These are phyloP conservation scores for Sinocyclocheilus anophthalmus DNA, from an alignment of 2,113 vertebrate species.

Conservation along the genomic window DNA sequence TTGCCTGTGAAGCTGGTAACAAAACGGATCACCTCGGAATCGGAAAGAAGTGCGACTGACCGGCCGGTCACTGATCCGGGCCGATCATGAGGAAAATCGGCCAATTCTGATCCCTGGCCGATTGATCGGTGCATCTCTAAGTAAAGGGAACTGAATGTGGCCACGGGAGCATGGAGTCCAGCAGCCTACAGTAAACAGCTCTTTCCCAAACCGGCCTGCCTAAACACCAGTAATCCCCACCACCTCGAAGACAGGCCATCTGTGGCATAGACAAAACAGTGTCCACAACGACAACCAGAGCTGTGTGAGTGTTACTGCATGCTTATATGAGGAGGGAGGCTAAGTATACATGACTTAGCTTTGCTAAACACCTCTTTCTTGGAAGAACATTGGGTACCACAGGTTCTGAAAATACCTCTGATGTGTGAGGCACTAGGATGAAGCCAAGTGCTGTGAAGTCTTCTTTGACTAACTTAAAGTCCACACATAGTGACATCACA, in stretches of 20 bases:
- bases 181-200: conserved; percentile 70
- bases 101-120: no score
- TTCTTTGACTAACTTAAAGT: neutral
- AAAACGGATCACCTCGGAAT: no score
- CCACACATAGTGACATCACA: conserved; percentile 19
- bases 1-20: no score
- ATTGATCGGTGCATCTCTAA: no score
- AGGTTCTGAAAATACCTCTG: conserved; percentile 34
- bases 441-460: conserved; percentile 44
- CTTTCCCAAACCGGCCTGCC: conserved; percentile 47
- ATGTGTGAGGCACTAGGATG: conserved; percentile 31
- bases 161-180: conserved; percentile 62
- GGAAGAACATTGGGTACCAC: conserved; percentile 18
- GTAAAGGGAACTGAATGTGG: conserved; percentile 50
- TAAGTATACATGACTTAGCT: conserved; percentile 31
- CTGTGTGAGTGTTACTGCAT: conserved; percentile 9
- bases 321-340: conserved; percentile 29
- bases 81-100: no score
- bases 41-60: no score
- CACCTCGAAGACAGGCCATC: conserved; percentile 21
- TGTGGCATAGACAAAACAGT: conserved; percentile 30
- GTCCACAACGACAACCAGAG: neutral
- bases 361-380: conserved; percentile 22
- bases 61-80: no score
- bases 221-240: conserved; percentile 31